phyloP scores from a whole-genome alignment of 2,797 vertebrate species.

The Galagoides demidoff region DNA sequence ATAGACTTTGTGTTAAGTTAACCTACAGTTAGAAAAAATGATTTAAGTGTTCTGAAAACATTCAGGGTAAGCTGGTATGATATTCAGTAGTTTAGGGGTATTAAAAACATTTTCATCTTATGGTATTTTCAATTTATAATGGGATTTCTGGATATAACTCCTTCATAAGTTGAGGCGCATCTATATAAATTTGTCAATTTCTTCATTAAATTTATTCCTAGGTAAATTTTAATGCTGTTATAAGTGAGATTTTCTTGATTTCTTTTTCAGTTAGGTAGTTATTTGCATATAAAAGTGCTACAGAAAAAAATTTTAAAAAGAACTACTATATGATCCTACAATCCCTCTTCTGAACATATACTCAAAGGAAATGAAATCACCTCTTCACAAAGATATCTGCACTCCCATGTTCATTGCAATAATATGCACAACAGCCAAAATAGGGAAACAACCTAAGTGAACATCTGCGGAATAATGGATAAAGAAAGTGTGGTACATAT shows the following conservation, averaged over 20 bases:
- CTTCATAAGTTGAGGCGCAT: background rate
- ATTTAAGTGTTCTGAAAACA: background rate
- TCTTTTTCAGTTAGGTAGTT: background rate
- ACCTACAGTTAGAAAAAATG: no score
- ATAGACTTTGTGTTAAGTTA: background rate
- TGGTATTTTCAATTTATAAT: background rate
- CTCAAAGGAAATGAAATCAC: background rate
- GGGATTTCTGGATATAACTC: background rate
- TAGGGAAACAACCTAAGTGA: background rate
- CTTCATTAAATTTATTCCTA: background rate
- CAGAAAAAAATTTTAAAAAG: background rate
- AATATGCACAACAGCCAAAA: background rate
- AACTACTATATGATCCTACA: background rate
- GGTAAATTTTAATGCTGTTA: background rate
- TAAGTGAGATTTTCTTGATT: background rate
- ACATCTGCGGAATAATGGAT: background rate
- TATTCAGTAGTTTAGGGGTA: background rate
- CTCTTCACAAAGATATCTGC: background rate
- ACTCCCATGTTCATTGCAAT: background rate
- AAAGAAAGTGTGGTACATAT: background rate
- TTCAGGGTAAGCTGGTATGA: background rate
- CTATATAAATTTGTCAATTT: background rate
- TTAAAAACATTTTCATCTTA: background rate
- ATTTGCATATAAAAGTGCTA: background rate
- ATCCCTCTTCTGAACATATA: background rate